Evolutionary conservation across 2,888 invertebrate species (phyloP).

Genomic region (Lymantria monacha): DNA sequence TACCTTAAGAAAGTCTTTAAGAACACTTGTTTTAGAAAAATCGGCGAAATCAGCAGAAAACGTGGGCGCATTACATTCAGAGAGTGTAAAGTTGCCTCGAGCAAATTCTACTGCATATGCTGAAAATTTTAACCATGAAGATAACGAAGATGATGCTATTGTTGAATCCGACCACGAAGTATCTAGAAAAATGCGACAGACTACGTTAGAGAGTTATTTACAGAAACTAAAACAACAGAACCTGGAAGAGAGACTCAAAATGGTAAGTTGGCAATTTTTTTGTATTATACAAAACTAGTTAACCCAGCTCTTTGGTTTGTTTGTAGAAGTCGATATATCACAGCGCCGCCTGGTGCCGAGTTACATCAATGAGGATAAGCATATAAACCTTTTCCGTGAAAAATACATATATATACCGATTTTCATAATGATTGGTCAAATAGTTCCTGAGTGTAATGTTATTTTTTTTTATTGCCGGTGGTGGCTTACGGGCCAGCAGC

Average conservation of each 20-base stretch:
- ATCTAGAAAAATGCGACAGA: conserved; percentile 44
- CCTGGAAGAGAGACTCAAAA: conserved; percentile 45
- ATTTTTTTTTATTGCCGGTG: too few species aligned
- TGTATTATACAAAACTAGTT: background rate
- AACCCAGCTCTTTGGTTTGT: too few species aligned
- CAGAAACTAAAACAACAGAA: conserved; percentile 53
- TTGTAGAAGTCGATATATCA: too few species aligned
- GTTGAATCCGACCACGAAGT: conserved; percentile 44
- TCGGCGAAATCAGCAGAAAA: conserved; percentile 55
- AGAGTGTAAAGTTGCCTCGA: conserved; percentile 40
- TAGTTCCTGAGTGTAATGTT: too few species aligned
- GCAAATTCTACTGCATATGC: conserved; percentile 49
- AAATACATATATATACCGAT: too few species aligned
- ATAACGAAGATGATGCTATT: conserved; percentile 5
- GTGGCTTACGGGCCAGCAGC: too few species aligned
- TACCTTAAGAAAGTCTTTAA: conserved; percentile 62
- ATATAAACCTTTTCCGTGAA: too few species aligned
- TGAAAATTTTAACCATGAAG: conserved; percentile 26
- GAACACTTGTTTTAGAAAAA: conserved; percentile 70
- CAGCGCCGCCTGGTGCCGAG: too few species aligned
- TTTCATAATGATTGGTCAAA: too few species aligned
- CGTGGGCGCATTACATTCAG: conserved; percentile 33
- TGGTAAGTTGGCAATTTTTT: conserved; percentile 45
- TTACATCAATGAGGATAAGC: too few species aligned
- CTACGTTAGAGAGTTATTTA: conserved; percentile 48